These are phyloP conservation scores for Melinopterus prodromus DNA, from an alignment of 2,888 invertebrate genomes.

Conservation along the genomic window DNA sequence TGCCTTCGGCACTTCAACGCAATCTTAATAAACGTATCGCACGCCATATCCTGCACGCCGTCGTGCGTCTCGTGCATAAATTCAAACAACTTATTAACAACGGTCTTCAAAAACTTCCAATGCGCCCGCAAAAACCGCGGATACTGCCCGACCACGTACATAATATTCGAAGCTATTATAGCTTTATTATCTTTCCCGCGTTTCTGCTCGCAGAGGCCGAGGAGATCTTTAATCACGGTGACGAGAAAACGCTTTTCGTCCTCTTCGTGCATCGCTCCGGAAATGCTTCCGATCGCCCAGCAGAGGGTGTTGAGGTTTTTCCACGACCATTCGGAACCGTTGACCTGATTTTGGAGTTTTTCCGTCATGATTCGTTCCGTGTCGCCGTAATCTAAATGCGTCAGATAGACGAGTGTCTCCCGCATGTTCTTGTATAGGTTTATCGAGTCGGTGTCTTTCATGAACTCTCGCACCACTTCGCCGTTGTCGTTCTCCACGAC, in stretches of 20 bases:
- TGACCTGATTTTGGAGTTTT: slow-evolving; percentile 97
- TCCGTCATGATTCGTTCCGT: slow-evolving; percentile 99
- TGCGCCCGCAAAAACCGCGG: slow-evolving; percentile 98
- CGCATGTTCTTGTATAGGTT: slow-evolving; percentile 99
- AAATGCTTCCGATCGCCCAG: slow-evolving; percentile 97
- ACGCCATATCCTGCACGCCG: slow-evolving; percentile 99
- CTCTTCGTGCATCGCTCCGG: slow-evolving; percentile 99
- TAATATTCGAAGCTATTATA: slow-evolving; percentile 99
- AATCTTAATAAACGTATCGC: slow-evolving; percentile 99
- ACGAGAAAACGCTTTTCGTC: slow-evolving; percentile 99
- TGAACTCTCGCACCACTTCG: slow-evolving; percentile 98
- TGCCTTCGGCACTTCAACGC: slow-evolving; percentile 97
- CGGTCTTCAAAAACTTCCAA: slow-evolving; percentile 99
- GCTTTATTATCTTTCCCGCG: slow-evolving; percentile 99
- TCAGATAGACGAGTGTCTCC: slow-evolving; percentile 96
- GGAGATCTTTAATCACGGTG: slow-evolving; percentile 96
- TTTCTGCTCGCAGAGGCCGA: slow-evolving; percentile 98
- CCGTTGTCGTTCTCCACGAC: slow-evolving; percentile 99
- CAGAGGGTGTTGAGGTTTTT: slow-evolving; percentile 99
- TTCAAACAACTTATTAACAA: slow-evolving; percentile 99
- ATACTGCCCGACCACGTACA: slow-evolving; percentile 99
- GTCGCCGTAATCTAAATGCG: slow-evolving; percentile 97
- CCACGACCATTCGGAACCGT: slow-evolving; percentile 99
- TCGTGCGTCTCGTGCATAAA: slow-evolving; percentile 99
- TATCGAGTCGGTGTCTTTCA: slow-evolving; percentile 99